Base-by-base conservation (phyloP, 1,140 invertebrate genomes). In the Dufourea novaeangliae region DNA sequence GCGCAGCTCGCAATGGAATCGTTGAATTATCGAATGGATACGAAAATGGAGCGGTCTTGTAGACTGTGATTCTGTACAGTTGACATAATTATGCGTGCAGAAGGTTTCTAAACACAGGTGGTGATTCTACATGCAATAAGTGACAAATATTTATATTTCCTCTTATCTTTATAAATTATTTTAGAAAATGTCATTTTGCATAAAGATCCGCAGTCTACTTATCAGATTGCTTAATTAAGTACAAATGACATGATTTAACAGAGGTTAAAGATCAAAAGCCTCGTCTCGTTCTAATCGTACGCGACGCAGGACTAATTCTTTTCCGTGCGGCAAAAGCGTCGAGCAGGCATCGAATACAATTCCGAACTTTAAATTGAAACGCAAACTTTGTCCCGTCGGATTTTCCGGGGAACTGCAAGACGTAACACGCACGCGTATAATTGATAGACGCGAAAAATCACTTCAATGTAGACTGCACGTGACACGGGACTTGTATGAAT, bases 391-490 rank as follows among this genome's bases (percentile, higher is more conserved):
- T 37, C 37, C 27, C 59, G 32, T 46, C 12, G 66, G n/a, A 54
- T 41, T 46, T 44, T 8, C 39, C 25, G 22, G 22, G 54, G 46
- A 69, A 76, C 27, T n/a, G 64, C 52, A 25, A 59, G 63, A 57
- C 39, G 73, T 76, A 69, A 62, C 27, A 41, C 34, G 32, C 22
- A 63, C 32, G 34, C 17, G 20, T 39, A 14, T 29, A 46, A 32
- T 22, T 59, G 20, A 73, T 75, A 73, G 75, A 63, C 67, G 41
- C 54, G 44, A 84, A 85, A 85, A 84, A 84, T 81, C 70, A 46
- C 69, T 77, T 73, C 57, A 78, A 80, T 84, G 68, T 85, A 68
- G 76, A 78, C 67, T 84, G 70, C 57, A 34, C 59, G 59, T 64
- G 78, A 77, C 64, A 44, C 66, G 70, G 61, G 61, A 83, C 79